Evolutionary conservation across 2,113 vertebrate genomes (phyloP), one percentile per base, ranked within the genome.

Genomic region (Heterotilapia buettikoferi): DNA sequence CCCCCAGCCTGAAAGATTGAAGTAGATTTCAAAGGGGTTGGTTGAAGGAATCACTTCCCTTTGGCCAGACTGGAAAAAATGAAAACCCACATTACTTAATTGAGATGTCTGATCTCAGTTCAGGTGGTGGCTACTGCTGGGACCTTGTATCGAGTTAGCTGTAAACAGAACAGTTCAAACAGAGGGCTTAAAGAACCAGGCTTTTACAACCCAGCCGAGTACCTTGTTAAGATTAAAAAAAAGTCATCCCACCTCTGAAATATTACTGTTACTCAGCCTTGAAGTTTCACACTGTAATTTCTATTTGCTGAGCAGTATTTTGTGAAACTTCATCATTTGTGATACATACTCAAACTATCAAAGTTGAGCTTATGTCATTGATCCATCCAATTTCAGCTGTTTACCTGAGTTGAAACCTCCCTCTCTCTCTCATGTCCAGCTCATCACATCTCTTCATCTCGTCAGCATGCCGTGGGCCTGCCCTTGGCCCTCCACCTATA

Each of bases 21-120:
- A 94, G 78, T 88, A 24, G 90, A 94, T 93, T 94, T 95, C 90
- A 94, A 95, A 94, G 92, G 13, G n/a, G 19, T 6, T 29, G 59
- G 40, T 10, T 79, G 66, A 90, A 36, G 50, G 66, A 89, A 92
- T 90, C 33, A 76, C 90, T 94, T 91, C 53, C 85, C 78, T 61
- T 90, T 73, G 83, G 85, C 19, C 9, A 89, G 45, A 63, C 80
- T 5, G 26, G 79, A 50, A 82, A 93, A 90, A 16, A 47, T 59
- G 50, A 87, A 89, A 92, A 83, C 63, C 84, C 50, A 53, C 57
- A 83, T 90, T 88, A 82, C 87, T 85, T 82, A 53, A 80, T 91
- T 91, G 91, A 56, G 63, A 83, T 82, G 61, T 94, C 82, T 90
- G 85, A 91, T 93, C 84, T 88, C 18, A 45, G 57, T 86, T 86